A percentile compares a stretch with the other conserved stretches of the same genome.
These are phyloP conservation scores for Anorthoa munda DNA, from an alignment of 2,888 invertebrate species.

Conservation along the genomic window DNA sequence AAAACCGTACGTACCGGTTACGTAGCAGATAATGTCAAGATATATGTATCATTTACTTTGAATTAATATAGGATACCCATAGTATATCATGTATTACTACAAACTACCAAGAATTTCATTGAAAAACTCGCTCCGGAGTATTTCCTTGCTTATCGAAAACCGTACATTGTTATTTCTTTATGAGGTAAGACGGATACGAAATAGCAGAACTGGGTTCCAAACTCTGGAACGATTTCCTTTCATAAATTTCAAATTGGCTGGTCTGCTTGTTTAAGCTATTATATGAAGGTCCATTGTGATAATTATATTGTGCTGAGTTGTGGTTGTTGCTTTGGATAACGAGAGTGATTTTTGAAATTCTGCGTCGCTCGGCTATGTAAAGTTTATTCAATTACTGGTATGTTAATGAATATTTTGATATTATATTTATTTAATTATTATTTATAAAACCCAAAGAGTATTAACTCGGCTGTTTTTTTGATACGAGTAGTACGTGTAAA, in stretches of 20 bases:
- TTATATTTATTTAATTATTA: too few species aligned
- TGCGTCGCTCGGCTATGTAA: neutral
- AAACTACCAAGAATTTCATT: neutral
- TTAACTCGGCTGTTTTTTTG: neutral
- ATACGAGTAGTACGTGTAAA: conserved; percentile 13
- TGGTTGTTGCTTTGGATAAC: neutral
- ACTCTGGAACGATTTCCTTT: conserved; percentile 7
- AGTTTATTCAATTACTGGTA: conserved; percentile 7
- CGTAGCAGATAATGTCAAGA: neutral
- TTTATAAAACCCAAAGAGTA: neutral
- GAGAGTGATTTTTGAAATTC: neutral
- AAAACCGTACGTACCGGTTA: too few species aligned
- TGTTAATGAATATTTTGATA: conserved; percentile 4
- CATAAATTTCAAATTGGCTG: conserved; percentile 11
- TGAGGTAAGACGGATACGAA: conserved; percentile 6
- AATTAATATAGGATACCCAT: neutral
- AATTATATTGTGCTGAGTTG: conserved; percentile 34
- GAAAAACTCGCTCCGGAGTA: neutral
- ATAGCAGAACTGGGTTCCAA: neutral
- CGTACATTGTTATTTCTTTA: neutral
- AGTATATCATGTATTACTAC: too few species aligned
- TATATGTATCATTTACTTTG: too few species aligned
- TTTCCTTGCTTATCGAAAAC: neutral
- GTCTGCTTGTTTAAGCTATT: conserved; percentile 27
- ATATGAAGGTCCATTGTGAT: conserved; percentile 13